Percentiles rank a stretch among this genome's conserved stretches.
Evolutionary conservation across 2,113 vertebrate genomes (phyloP).

Genomic region (Nipponia nippon): DNA sequence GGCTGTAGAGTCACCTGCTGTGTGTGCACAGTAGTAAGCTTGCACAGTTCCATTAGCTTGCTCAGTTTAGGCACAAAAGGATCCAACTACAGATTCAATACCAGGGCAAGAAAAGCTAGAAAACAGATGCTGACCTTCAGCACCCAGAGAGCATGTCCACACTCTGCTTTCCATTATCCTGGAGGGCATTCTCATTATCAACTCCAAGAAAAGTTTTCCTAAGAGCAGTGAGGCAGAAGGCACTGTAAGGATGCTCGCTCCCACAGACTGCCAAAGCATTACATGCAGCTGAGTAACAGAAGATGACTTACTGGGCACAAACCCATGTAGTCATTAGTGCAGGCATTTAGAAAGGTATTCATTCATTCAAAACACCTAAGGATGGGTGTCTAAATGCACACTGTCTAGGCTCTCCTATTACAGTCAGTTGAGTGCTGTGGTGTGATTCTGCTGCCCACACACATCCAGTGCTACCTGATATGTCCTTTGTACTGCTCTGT

Average conservation of each 20-base stretch:
- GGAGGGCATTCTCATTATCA: background rate
- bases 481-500: background rate
- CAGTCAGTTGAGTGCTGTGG: rapidly evolving
- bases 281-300: background rate
- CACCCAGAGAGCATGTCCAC: background rate
- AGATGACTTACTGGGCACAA: background rate
- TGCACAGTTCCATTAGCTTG: background rate
- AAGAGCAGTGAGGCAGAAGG: background rate
- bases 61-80: background rate
- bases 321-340: background rate
- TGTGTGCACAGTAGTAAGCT: background rate
- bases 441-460: background rate
- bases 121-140: background rate
- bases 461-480: background rate
- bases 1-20: background rate
- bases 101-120: background rate
- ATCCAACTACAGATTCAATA: background rate
- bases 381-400: rapidly evolving
- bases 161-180: background rate
- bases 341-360: background rate
- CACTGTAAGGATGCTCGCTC: background rate
- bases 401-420: background rate
- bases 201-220: conserved; percentile 1
- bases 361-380: background rate
- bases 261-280: background rate